A percentile compares a stretch with the other conserved stretches of the same genome.
phyloP scores from a whole-genome alignment of 2,888 invertebrate species.

The Geophilus truncorum region DNA sequence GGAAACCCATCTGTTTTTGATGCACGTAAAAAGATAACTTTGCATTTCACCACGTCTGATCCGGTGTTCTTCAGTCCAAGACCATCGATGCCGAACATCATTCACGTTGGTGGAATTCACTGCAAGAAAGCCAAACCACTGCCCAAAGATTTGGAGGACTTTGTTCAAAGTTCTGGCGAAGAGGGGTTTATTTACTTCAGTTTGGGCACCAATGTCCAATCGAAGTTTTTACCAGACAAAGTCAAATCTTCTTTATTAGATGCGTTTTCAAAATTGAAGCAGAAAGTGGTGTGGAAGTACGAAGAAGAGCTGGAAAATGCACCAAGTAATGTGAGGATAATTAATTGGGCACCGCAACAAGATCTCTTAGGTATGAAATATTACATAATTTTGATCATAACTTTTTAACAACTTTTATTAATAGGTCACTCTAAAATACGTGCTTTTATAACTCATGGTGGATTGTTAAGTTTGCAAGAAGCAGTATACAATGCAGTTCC shows the following conservation, averaged over 20 bases:
- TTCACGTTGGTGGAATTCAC: slow-evolving; percentile 59
- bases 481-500: not conserved
- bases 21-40: not conserved
- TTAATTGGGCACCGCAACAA: not conserved
- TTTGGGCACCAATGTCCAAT: not conserved
- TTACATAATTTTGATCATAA: not conserved
- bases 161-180: not conserved
- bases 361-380: slow-evolving; percentile 2
- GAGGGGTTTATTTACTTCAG: slow-evolving; percentile 16
- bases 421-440: slow-evolving; percentile 1
- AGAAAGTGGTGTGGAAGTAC: slow-evolving; percentile 8
- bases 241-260: not conserved
- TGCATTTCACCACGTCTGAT: not conserved
- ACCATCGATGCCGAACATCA: not conserved
- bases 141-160: not conserved
- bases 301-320: slow-evolving; percentile 5
- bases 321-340: not conserved
- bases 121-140: slow-evolving; percentile 46
- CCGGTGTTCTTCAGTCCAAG: not conserved
- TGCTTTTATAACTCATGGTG: not conserved
- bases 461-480: slow-evolving; percentile 1
- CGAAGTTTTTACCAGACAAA: not conserved
- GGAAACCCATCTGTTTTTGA: not conserved
- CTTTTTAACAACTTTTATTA: not conserved
- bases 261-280: not conserved